Base-by-base conservation (phyloP, 2,888 invertebrate species). In the Drosophila robusta region DNA sequence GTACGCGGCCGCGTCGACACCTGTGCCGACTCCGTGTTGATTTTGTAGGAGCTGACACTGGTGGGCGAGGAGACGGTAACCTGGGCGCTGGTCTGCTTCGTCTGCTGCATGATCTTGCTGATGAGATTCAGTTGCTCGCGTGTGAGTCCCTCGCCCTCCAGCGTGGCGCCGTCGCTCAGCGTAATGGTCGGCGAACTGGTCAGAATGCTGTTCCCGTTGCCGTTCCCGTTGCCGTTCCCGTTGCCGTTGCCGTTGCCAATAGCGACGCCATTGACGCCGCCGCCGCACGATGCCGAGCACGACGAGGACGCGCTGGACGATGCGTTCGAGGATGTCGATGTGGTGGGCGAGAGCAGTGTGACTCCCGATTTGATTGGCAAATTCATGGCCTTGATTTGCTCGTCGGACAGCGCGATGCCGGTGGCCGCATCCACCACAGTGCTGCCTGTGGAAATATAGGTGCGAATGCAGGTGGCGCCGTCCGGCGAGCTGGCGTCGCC, bases 71-170 rank as follows among this genome's bases (percentile, higher is more conserved):
- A 91, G 32, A 92, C 91, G 4, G 92, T 92, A 39, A 92, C 91
- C 80, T 91, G 91, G 39, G 93, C 92, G 69, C 92, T 92, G 55
- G 94, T 94, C 83, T 95, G 95, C 90, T 95, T 95, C 16, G 95
- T 95, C 91, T 95, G 95, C 87, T 95, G 95, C 95, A 95, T 95
- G 82, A 95, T 95, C 92, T 95, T 95, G 91, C 95, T 95, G 87
- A 95, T 95, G 85, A 96, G 93, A 91, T 95, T 95, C 83, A 95
- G 93, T 91, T 96, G 96, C 87, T 96, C 95, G 82, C 95, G 94
- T 58, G 95, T 95, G 77, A 95, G 92, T 66, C 95, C 95, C 82
- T 95, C 95, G 90, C 95, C 95, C 54, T 91, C 91, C 18, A 90
- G 78, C 39, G 79, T 90, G 92, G 93, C 78, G 91, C 93, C 89